Base-by-base conservation (phyloP, 1,140 invertebrate species). In the Heliconius himera region DNA sequence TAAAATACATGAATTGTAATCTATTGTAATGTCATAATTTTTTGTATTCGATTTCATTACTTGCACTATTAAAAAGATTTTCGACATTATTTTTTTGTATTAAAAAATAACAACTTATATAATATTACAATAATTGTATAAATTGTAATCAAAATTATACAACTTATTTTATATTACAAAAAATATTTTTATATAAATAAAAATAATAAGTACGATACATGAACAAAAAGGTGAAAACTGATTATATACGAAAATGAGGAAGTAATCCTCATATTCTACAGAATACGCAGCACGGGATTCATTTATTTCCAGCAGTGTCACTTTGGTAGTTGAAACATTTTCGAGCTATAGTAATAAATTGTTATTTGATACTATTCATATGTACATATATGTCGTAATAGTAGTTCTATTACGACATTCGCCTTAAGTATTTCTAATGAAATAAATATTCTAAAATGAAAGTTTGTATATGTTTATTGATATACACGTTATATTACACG, bases 341-440 rank as follows among this genome's bases (percentile, higher is more conserved):
- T 38, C 74, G 51, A 29, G 79, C 74, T 79, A 74, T 85, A 83
- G 80, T 77, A 83, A 79, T 85, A 85, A 83, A 85, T 85, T 85
- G 83, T 80, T 79, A 83, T 83, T 71, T 82, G 84, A 85, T 83
- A 74, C 79, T 60, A 79, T 38, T 76, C 54, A 79, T 81, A 74
- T 80, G 9, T 66, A 36, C 33, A 36, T 36, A 66, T 66, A 80
- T 82, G 78, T 85, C 77, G 80, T 74, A 79, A 80, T 83, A 83
- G 81, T 80, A 36, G 33, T 36, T 36, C 33, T 36, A 36, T 36
- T 36, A 73, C 81, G 78, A 74, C 49, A 70, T 74, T 20, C 51
- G n/a, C 77, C 41, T 70, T 82, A 76, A 79, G 33, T 60, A 66
- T 60, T 51, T 74, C 49, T 74, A 46, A 29, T 71, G 26, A 22